Percentiles rank a stretch among this genome's conserved stretches.
phyloP scores from a whole-genome alignment of 2,888 invertebrate genomes.

The Ochropacha duplaris region DNA sequence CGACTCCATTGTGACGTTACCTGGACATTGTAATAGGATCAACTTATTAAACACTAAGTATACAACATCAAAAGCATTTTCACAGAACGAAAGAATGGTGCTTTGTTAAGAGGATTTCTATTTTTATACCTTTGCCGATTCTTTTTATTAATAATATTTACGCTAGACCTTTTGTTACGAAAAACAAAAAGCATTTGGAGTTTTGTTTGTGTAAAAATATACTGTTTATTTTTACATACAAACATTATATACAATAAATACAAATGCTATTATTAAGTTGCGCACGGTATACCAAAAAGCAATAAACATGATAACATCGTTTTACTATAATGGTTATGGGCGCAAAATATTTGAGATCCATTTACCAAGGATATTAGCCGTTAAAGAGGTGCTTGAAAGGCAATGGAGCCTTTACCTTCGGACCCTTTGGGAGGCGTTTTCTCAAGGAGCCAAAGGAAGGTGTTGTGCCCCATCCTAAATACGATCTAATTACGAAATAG shows the following conservation, averaged over 20 bases:
- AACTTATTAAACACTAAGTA: slow-evolving; percentile 83
- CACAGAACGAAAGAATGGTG: slow-evolving; percentile 63
- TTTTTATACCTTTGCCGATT: slow-evolving; percentile 37
- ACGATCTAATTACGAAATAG: slow-evolving; percentile 84
- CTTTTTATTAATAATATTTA: slow-evolving; percentile 27
- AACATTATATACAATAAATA: slow-evolving; percentile 23
- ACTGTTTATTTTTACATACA: slow-evolving; percentile 21
- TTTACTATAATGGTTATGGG: slow-evolving; percentile 64
- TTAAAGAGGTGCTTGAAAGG: slow-evolving; percentile 81
- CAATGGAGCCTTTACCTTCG: slow-evolving; percentile 72
- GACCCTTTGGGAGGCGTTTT: slow-evolving; percentile 73
- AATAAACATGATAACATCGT: slow-evolving; percentile 73
- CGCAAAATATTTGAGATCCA: slow-evolving; percentile 78
- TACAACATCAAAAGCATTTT: slow-evolving; percentile 78
- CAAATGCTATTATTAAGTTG: slow-evolving; percentile 17
- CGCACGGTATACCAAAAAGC: slow-evolving; percentile 42
- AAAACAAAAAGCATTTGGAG: slow-evolving; percentile 13
- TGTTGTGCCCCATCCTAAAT: slow-evolving; percentile 80
- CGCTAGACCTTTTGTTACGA: slow-evolving; percentile 4
- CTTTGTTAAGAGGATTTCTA: slow-evolving; percentile 74
- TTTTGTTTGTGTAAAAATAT: slow-evolving; percentile 9
- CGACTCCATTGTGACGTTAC: slow-evolving; percentile 75
- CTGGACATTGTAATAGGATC: slow-evolving; percentile 83
- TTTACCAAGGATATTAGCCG: slow-evolving; percentile 80
- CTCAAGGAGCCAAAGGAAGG: slow-evolving; percentile 74